A percentile compares a stretch with the other conserved stretches of the same genome.
Conservation (phyloP, 2,113 vertebrate species). For the Pogonocichla stellata region DNA sequence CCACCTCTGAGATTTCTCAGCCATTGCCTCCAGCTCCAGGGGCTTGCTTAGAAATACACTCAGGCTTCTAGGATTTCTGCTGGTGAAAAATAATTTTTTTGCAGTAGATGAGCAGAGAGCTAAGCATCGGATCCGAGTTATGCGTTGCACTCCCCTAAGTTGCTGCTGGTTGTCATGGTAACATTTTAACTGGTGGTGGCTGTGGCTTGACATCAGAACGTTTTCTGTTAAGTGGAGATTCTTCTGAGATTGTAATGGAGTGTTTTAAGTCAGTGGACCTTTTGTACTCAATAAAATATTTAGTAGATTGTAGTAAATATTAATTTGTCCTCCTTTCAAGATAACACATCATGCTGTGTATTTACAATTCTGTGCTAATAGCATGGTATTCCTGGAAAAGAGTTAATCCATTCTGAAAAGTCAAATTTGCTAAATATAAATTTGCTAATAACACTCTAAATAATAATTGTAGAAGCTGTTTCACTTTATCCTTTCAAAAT, state of each 20-base stretch:
- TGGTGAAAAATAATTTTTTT: background rate
- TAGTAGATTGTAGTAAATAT: constrained; percentile 44
- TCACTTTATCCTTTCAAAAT: constrained; percentile 1
- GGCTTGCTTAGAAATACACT: background rate
- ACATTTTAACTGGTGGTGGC: constrained; percentile 29
- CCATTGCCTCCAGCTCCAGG: background rate
- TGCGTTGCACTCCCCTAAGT: background rate
- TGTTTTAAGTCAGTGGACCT: constrained; percentile 22
- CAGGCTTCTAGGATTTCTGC: background rate
- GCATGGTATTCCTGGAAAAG: background rate
- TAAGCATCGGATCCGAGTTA: background rate
- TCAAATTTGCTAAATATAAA: background rate
- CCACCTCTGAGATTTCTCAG: background rate
- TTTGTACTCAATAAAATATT: constrained; percentile 47
- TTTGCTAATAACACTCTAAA: background rate
- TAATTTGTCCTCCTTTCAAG: constrained; percentile 38
- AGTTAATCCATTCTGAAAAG: background rate
- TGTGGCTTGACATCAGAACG: constrained; percentile 16
- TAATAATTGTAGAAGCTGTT: background rate
- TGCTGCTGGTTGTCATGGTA: constrained; percentile 48
- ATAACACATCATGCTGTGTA: background rate
- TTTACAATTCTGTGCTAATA: background rate
- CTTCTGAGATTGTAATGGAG: background rate
- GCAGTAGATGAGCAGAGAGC: background rate
- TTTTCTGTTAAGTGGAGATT: constrained; percentile 4